Evolutionary conservation across 2,113 vertebrate species (phyloP), one percentile per base, ranked within the genome.

Genomic region (Spilogale gracilis): DNA sequence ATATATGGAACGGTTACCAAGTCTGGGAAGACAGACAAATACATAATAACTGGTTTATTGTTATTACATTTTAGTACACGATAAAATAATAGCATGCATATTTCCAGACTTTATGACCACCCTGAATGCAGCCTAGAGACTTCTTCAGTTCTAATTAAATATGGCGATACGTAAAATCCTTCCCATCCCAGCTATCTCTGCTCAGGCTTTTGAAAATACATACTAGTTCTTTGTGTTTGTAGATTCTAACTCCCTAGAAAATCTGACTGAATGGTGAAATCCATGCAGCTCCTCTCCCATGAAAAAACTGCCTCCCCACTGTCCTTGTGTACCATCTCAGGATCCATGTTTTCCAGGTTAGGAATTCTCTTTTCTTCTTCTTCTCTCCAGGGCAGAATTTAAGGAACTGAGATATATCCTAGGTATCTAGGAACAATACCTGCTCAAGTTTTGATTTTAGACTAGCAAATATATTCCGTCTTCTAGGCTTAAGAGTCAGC

Each of bases 271-370:
- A 91, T 25, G 23, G 17, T 61, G 3, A 61, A 88, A 91, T 88
- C 92, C 76, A 20, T n/a, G 58, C 12, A 94, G n/a, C 60, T 30
- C 30, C 6, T 94, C 10, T 25, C 79, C 56, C 63, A 71, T 63
- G 82, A 88, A 91, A 96, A 96, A 74, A 45, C 12, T 79, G 6
- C 11, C 14, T 94, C 27, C 20, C 65, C 76, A 6, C 95, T 88
- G 20, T 45, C 50, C 6, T 89, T 96, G 20, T 74, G 3, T 23
- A 65, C 20, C 23, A 12, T 48, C 50, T 81, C 27, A 30, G 56
- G n/a, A 56, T 54, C n/a, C 32, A 18, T 69, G 84, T 54, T 85
- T 71, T 78, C 48, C 74, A n/a, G 79, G 50, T 58, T 74, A 48
- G 71, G 56, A 80, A 56, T 30, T 45, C 12, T 63, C 18, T 48